Evolutionary conservation across 2,888 invertebrate species (phyloP).

Genomic region (Tridacna gigas): DNA sequence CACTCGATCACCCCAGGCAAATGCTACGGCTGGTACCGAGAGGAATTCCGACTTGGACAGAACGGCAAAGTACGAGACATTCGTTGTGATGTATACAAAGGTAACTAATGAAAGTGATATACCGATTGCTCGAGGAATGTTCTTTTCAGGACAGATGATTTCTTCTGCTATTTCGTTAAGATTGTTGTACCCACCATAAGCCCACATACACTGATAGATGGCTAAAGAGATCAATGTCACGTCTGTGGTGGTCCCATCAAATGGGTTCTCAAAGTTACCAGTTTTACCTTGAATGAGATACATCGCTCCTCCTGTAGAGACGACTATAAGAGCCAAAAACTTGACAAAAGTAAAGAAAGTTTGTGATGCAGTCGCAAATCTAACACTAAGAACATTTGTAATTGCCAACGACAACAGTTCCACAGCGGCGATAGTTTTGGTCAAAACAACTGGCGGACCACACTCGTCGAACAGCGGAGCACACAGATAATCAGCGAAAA

Average conservation of each 20-base stretch:
- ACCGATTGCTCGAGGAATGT: slow-evolving; percentile 55
- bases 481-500: slow-evolving; percentile 73
- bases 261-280: slow-evolving; percentile 54
- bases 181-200: slow-evolving; percentile 69
- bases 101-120: slow-evolving; percentile 52
- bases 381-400: slow-evolving; percentile 97
- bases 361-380: slow-evolving; percentile 96
- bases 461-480: slow-evolving; percentile 70
- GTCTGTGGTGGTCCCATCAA: slow-evolving; percentile 57
- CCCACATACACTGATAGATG: slow-evolving; percentile 64
- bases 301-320: slow-evolving; percentile 55
- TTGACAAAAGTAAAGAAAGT: slow-evolving; percentile 97
- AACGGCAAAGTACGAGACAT: slow-evolving; percentile 54
- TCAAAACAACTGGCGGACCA: slow-evolving; percentile 62
- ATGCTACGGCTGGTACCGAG: slow-evolving; percentile 52
- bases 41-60: slow-evolving; percentile 53
- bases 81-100: slow-evolving; percentile 49
- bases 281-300: slow-evolving; percentile 43
- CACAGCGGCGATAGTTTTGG: slow-evolving; percentile 59
- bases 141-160: slow-evolving; percentile 50
- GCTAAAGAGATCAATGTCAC: slow-evolving; percentile 53
- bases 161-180: slow-evolving; percentile 62
- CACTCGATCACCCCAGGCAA: slow-evolving; percentile 53
- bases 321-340: slow-evolving; percentile 84
- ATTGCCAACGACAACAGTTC: slow-evolving; percentile 91